phyloP scores from a whole-genome alignment of 1,140 invertebrate species.

The Diachasma alloeum region DNA sequence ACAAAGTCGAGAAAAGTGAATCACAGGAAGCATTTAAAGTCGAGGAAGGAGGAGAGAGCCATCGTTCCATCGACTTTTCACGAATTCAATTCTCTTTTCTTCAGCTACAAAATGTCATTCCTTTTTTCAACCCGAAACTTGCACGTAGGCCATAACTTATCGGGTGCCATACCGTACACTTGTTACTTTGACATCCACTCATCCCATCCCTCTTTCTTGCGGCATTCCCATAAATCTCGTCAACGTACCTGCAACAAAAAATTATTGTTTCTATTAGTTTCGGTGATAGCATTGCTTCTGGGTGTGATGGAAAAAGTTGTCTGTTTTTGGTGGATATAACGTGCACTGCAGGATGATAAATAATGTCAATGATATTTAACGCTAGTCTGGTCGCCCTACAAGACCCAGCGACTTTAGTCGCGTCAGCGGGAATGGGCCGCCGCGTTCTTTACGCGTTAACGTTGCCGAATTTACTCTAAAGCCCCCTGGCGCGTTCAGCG shows the following conservation, averaged over 20 bases:
- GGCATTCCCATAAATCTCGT: background rate
- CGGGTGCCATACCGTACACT: constrained; percentile 16
- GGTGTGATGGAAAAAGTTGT: background rate
- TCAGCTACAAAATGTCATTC: background rate
- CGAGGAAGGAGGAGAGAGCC: constrained; percentile 6
- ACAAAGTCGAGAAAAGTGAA: constrained; percentile 8
- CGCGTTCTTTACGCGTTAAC: no score
- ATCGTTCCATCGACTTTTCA: constrained; percentile 24
- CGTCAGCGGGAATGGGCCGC: no score
- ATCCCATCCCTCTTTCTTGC: background rate
- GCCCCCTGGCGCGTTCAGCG: no score
- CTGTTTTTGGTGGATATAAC: no score
- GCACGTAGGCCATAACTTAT: constrained; percentile 32
- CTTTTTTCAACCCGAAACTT: constrained; percentile 17
- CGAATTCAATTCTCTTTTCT: constrained; percentile 14
- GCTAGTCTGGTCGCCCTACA: no score
- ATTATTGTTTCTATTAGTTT: constrained; percentile 12
- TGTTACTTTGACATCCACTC: constrained; percentile 1
- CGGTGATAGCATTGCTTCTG: background rate
- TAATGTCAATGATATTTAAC: no score
- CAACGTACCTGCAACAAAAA: constrained; percentile 32
- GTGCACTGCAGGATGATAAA: background rate
- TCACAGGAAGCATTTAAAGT: constrained; percentile 34
- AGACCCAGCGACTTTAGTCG: no score
- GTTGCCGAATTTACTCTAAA: no score